A percentile compares a stretch with the other conserved stretches of the same genome.
Conservation (phyloP, 1,140 invertebrate species). For the Bicyclus anynana region DNA sequence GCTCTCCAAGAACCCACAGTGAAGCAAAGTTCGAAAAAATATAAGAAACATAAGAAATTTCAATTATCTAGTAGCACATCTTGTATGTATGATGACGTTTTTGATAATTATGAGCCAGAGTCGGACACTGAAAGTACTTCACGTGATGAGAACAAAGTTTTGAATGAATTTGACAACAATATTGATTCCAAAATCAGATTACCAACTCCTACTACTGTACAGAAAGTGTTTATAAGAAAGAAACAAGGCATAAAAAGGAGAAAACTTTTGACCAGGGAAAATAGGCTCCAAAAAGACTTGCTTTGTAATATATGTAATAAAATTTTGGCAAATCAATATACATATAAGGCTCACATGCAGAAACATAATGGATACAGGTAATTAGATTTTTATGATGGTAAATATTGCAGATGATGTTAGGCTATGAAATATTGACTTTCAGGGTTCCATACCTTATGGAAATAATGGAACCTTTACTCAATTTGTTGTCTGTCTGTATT, state of each 20-base stretch:
- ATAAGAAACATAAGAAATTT: neutral
- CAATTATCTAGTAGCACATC: neutral
- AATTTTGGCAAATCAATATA: constrained; percentile 44
- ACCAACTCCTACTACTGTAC: neutral
- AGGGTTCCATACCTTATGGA: no score
- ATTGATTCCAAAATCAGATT: neutral
- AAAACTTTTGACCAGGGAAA: neutral
- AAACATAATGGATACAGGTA: constrained; percentile 48
- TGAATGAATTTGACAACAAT: neutral
- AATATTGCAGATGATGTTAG: no score
- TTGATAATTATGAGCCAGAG: neutral
- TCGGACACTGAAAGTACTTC: neutral
- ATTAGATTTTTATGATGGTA: neutral
- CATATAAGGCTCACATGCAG: constrained; percentile 59
- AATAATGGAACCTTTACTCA: no score
- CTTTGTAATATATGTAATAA: constrained; percentile 52
- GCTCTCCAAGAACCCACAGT: neutral
- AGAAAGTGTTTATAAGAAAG: neutral
- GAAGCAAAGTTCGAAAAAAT: neutral
- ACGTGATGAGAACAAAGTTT: neutral
- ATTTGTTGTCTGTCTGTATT: no score
- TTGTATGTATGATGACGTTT: neutral
- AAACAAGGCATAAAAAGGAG: neutral
- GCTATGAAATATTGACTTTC: no score
- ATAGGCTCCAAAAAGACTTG: constrained; percentile 17